phyloP scores from a whole-genome alignment of 2,797 vertebrate species.

The Epinephelus coioides region DNA sequence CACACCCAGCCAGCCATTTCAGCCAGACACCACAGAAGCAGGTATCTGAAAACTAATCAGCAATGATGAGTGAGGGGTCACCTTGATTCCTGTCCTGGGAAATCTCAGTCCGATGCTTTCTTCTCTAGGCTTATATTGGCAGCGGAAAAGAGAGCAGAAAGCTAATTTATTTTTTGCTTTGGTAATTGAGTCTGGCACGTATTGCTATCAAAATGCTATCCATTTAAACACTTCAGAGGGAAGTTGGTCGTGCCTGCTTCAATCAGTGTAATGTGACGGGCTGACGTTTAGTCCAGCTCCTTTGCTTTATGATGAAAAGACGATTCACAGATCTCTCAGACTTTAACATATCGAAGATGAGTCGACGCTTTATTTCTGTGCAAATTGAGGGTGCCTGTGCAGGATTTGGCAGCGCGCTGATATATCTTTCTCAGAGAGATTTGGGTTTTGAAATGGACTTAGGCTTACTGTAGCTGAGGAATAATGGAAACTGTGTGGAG shows the following conservation, averaged over 20 bases:
- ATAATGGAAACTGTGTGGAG: constrained; percentile 74
- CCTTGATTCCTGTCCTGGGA: constrained; percentile 61
- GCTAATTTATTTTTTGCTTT: constrained; percentile 70
- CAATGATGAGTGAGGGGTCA: constrained; percentile 49
- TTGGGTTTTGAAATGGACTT: constrained; percentile 66
- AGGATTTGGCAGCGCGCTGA: constrained; percentile 69
- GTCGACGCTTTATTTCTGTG: constrained; percentile 65
- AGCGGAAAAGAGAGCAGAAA: constrained; percentile 49
- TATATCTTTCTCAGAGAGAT: constrained; percentile 64
- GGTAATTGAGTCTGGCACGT: constrained; percentile 68
- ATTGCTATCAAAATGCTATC: constrained; percentile 61
- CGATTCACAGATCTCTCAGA: constrained; percentile 55
- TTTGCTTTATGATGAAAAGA: constrained; percentile 62
- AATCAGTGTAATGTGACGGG: constrained; percentile 52
- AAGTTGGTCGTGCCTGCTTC: constrained; percentile 57
- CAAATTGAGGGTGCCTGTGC: constrained; percentile 63
- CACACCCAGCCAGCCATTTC: constrained; percentile 32
- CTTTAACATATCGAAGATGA: constrained; percentile 63
- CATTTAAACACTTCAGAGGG: constrained; percentile 67
- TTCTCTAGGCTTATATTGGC: constrained; percentile 53
- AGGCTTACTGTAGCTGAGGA: constrained; percentile 50
- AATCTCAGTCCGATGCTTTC: constrained; percentile 48
- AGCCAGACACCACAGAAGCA: constrained; percentile 23
- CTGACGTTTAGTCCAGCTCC: constrained; percentile 52
- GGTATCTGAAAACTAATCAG: constrained; percentile 57